Evolutionary conservation across 2,888 invertebrate species (phyloP), one percentile per base, ranked within the genome.

Genomic region (Acleris holmiana): DNA sequence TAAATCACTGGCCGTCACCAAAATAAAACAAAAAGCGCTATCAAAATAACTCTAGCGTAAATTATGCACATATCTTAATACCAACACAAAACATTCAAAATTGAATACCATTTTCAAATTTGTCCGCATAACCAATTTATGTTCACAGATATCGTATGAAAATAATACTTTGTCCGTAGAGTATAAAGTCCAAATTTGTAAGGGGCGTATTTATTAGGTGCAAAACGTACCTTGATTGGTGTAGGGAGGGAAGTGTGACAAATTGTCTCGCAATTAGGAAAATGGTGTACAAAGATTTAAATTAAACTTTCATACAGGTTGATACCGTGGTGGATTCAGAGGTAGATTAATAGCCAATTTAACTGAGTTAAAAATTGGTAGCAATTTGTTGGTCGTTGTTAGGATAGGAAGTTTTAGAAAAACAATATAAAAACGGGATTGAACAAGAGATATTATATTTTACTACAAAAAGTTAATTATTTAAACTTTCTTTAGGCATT

Each of bases 261-360:
- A 76, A 76, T 76, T 69, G 71, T 70, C 65, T 67, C 69, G 71
- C 76, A 79, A 77, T 79, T 79, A 77, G 61, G 75, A 74, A 74
- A 78, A 64, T 64, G 72, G 72, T 75, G 72, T 73, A 70, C 70
- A 70, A 68, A 71, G 70, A 73, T 78, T 73, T 73, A 75, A 75
- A 73, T 76, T 70, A 74, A 78, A 73, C 67, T 70, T 68, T 68
- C 61, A 72, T 58, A 62, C 62, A 67, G 62, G 58, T 21, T 41
- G 63, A 51, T 62, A 62, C 53, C 53, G 18, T 10, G 58, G 57
- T 58, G 35, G 13, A 13, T 35, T 35, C 40, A 23, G 46, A 19
- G 59, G 46, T 47, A 47, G 46, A 60, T 46, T 57, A 47, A 57
- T 35, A 58, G 35, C 10, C 44, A 41, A 51, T 62, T 56, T 62